phyloP scores from a whole-genome alignment of 2,113 vertebrate genomes.

The Oreochromis niloticus region DNA sequence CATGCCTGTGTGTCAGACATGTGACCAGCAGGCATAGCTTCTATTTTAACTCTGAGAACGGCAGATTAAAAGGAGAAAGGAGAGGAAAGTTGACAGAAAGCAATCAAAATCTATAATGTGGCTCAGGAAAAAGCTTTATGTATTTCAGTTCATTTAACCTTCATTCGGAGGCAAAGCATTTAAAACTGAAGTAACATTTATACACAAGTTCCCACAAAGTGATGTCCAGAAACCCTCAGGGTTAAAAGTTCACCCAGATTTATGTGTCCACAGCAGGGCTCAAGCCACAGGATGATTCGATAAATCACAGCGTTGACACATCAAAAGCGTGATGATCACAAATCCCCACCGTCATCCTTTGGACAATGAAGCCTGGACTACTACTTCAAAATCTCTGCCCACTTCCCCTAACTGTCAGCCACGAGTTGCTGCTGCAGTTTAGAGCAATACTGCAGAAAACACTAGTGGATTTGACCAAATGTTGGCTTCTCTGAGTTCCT shows the following conservation, averaged over 20 bases:
- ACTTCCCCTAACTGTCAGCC: background rate
- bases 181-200: background rate
- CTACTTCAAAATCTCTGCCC: background rate
- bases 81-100: background rate
- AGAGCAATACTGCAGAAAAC: background rate
- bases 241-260: background rate
- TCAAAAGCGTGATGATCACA: background rate
- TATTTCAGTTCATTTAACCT: background rate
- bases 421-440: background rate
- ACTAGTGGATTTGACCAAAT: background rate
- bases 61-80: background rate
- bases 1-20: conserved; percentile 67
- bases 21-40: conserved; percentile 66
- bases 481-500: background rate
- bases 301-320: background rate
- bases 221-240: background rate
- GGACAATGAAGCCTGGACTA: background rate
- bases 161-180: background rate
- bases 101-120: background rate
- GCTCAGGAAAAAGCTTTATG: background rate
- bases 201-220: background rate
- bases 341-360: background rate
- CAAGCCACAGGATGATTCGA: background rate
- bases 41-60: conserved; percentile 70
- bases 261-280: background rate